Evolutionary conservation across 2,797 vertebrate species (phyloP).

Genomic region (Enteromius radiatus): DNA sequence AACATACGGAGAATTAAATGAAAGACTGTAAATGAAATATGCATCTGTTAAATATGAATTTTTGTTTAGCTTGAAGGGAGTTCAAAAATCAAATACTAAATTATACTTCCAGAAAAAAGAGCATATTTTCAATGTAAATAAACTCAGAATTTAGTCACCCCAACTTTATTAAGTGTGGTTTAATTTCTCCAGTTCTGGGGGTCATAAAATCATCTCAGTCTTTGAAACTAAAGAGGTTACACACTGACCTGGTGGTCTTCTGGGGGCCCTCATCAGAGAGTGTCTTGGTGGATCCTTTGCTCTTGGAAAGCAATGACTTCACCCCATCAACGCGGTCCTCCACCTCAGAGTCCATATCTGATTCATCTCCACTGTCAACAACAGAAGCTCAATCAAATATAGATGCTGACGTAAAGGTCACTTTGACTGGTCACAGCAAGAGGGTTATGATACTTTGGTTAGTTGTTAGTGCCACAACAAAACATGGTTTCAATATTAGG

Average conservation of each 20-base stretch:
- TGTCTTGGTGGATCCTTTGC: conserved; percentile 89
- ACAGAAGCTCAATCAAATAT: conserved; percentile 11
- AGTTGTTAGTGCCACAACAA: conserved; percentile 15
- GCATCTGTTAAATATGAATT: neutral
- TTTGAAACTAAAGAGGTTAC: neutral
- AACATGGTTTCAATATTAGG: neutral
- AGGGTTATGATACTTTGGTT: neutral
- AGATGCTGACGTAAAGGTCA: neutral
- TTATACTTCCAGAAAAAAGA: neutral
- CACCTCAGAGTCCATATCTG: conserved; percentile 92
- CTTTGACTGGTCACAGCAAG: neutral
- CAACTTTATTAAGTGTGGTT: neutral
- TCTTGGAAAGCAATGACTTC: conserved; percentile 97
- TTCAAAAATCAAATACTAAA: neutral
- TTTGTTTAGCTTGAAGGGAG: neutral
- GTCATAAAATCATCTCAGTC: neutral
- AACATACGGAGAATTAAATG: neutral
- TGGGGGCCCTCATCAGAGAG: conserved; percentile 88
- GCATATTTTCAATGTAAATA: neutral
- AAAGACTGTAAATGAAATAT: neutral
- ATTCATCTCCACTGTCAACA: conserved; percentile 86
- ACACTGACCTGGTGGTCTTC: conserved; percentile 90
- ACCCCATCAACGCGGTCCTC: conserved; percentile 96
- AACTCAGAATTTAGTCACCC: neutral
- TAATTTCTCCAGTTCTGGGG: neutral